Evolutionary conservation across 2,113 vertebrate genomes (phyloP).

Genomic region (Trachemys scripta): DNA sequence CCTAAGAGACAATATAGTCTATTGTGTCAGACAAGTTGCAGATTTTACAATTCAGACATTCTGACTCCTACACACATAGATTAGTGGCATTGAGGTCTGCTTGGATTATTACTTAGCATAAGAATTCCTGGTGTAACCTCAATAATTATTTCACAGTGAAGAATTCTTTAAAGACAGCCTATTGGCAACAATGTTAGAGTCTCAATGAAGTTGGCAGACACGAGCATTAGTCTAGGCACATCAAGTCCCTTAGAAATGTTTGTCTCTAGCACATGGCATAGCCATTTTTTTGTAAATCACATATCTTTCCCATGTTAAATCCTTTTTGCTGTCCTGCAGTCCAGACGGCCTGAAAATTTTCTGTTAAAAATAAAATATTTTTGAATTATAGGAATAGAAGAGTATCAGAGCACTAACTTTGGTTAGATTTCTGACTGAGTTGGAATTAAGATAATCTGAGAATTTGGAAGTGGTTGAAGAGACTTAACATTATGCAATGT

Average conservation of each 20-base stretch:
- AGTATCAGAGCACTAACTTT: background rate
- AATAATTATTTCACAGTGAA: background rate
- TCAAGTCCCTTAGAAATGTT: background rate
- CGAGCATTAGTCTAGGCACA: background rate
- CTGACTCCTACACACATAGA: background rate
- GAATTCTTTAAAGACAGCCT: background rate
- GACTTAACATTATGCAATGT: background rate
- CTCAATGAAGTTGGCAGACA: background rate
- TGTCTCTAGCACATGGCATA: background rate
- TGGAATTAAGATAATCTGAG: background rate
- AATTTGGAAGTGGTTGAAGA: background rate
- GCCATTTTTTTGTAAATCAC: background rate
- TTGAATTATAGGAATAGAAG: background rate
- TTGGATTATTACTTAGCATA: background rate
- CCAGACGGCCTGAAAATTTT: background rate
- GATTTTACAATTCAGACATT: background rate
- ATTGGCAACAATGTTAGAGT: background rate
- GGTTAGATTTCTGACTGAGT: background rate
- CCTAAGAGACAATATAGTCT: background rate
- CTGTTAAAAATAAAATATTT: background rate
- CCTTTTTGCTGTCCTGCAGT: background rate
- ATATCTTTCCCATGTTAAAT: background rate
- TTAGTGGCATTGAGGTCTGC: background rate
- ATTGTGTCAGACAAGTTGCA: background rate
- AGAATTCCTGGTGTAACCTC: background rate